Evolutionary conservation across 2,888 invertebrate species (phyloP).

Genomic region (Temnothorax ravouxi): DNA sequence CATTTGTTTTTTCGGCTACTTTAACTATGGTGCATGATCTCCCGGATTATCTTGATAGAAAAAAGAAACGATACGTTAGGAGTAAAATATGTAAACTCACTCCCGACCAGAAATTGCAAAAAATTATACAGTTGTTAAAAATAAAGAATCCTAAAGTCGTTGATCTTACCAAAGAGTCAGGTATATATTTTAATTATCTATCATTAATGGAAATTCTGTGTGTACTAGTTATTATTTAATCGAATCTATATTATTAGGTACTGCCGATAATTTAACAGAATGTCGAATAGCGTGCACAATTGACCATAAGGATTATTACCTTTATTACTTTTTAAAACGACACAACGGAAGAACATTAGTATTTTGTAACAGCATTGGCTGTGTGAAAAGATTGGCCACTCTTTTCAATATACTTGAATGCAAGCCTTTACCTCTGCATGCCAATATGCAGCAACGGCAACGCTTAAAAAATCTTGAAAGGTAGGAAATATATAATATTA

Average conservation of each 20-base stretch:
- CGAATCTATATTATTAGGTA: conserved; percentile 87
- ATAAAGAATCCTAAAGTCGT: conserved; percentile 97
- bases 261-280: conserved; percentile 94
- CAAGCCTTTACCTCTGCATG: conserved; percentile 93
- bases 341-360: conserved; percentile 97
- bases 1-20: conserved; percentile 99
- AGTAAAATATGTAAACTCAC: conserved; percentile 90
- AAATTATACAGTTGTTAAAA: conserved; percentile 93
- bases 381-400: conserved; percentile 93
- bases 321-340: conserved; percentile 95
- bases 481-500: conserved; percentile 79
- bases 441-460: conserved; percentile 97
- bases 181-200: conserved; percentile 84
- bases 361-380: conserved; percentile 97
- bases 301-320: conserved; percentile 95
- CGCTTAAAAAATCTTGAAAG: conserved; percentile 97
- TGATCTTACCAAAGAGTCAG: conserved; percentile 94
- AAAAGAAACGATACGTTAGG: conserved; percentile 84
- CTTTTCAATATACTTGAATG: conserved; percentile 91
- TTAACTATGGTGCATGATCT: conserved; percentile 96
- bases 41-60: conserved; percentile 91
- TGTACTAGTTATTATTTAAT: neutral
- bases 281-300: conserved; percentile 92
- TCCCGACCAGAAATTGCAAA: conserved; percentile 91
- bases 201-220: neutral